Evolutionary conservation across 1,140 invertebrate species (phyloP), one percentile per base, ranked within the genome.

Genomic region (Pseudobourletiella spinata): DNA sequence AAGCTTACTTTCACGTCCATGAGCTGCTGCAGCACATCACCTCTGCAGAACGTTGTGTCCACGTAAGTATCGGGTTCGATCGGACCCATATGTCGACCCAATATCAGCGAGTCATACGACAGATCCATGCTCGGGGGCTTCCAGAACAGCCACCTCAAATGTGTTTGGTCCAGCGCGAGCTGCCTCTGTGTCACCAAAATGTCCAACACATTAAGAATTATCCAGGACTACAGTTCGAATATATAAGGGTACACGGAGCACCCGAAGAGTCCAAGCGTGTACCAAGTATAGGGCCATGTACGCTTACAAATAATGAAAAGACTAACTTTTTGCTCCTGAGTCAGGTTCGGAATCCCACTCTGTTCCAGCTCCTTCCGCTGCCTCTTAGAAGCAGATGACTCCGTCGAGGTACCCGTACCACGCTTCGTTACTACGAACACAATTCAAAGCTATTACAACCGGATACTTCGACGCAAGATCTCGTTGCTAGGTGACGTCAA

Each of bases 1-100:
- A n/a, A n/a, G 3, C 24, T 48, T 58, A 69, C 65, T 61, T 69
- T 69, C 1, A 66, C 42, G 6, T 64, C 64, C 64, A 69, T 69
- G 24, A 69, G 35, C 20, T 54, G 20, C 56, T 66, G 61, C 2
- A 69, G 28, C 11, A 69, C 56, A 15, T 59, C 26, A 25, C 61
- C 22, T 8, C 59, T 39, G 20, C 64, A 66, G 29, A 64, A 69
- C 0, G 68, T 69, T 6, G 59, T 64, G 39, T 69, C 68, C 1
- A 69, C 61, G 22, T 66, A 66, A 15, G 50, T 44, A 8, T 59
- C 65, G 1, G 54, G 59, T 44, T 64, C 58, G 20, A 48, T 48
- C 20, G 46, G 48, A 0, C 46, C 50, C 3, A 66, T 46, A 15
- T 29, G 55, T 4, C 59, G 50, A 25, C 58, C 61, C 22, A 69